Conservation (phyloP, 1,140 invertebrate species). For the Drosophila grimshawi region DNA sequence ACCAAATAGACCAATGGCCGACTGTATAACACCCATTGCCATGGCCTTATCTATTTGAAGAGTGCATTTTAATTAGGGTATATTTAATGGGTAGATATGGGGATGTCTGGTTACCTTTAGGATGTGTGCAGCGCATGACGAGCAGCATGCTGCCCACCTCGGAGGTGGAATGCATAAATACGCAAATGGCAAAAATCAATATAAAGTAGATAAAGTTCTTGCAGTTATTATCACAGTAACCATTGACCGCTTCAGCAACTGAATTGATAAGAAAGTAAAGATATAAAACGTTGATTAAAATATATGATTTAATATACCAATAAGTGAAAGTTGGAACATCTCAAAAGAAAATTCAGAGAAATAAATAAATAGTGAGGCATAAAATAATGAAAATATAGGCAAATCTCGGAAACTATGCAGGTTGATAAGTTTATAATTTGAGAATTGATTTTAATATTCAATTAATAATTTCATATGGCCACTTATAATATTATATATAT, state of each 20-base stretch:
- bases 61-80: neutral
- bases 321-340: too few species aligned
- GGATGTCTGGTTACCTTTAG: slow-evolving; percentile 86
- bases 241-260: slow-evolving; percentile 86
- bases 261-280: neutral
- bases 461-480: too few species aligned
- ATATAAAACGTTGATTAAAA: too few species aligned
- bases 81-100: neutral
- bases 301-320: too few species aligned
- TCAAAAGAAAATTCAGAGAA: neutral
- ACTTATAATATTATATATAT: too few species aligned
- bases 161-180: slow-evolving; percentile 95
- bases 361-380: neutral
- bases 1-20: slow-evolving; percentile 96
- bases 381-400: too few species aligned
- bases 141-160: slow-evolving; percentile 96
- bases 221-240: slow-evolving; percentile 92
- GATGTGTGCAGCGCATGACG: slow-evolving; percentile 95
- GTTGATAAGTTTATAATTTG: too few species aligned
- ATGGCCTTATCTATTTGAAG: slow-evolving; percentile 91
- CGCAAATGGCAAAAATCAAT: slow-evolving; percentile 93
- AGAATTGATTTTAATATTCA: too few species aligned
- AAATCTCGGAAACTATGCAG: too few species aligned
- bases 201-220: slow-evolving; percentile 93
- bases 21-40: slow-evolving; percentile 96